Percentiles rank a stretch among this genome's conserved stretches.
Evolutionary conservation across 2,888 invertebrate species (phyloP).

Genomic region (Gnatocerus cornutus): DNA sequence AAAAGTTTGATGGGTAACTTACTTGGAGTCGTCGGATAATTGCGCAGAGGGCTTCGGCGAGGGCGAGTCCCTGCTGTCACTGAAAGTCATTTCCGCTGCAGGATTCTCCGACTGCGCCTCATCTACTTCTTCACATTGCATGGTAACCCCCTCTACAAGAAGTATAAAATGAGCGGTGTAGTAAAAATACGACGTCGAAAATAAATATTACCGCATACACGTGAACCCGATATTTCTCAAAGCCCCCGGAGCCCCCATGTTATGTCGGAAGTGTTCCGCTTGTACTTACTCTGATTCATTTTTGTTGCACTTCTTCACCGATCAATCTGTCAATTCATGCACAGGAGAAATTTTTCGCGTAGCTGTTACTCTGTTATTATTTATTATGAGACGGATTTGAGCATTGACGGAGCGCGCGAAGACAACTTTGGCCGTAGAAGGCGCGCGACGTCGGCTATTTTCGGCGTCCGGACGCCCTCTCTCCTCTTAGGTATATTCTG

Average conservation of each 20-base stretch:
- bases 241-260: too few relatives aligned
- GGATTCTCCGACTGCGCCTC: constrained; percentile 49
- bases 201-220: too few relatives aligned
- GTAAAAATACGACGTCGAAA: too few relatives aligned
- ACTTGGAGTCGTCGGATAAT: constrained; percentile 54
- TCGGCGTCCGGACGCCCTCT: constrained; percentile 69
- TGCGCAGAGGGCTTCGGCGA: constrained; percentile 51
- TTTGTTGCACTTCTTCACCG: constrained; percentile 30
- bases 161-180: background rate
- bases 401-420: constrained; percentile 50
- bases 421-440: constrained; percentile 65
- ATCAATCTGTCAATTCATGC: constrained; percentile 29
- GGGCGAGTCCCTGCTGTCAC: constrained; percentile 57
- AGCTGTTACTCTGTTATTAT: constrained; percentile 35
- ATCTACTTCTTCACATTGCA: constrained; percentile 62
- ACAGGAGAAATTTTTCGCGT: constrained; percentile 21
- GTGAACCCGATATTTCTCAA: too few relatives aligned
- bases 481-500: constrained; percentile 73
- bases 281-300: constrained; percentile 46
- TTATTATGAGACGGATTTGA: constrained; percentile 39
- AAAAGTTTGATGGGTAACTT: constrained; percentile 41
- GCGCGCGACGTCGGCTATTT: constrained; percentile 67
- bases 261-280: background rate
- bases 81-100: constrained; percentile 62
- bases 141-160: constrained; percentile 57